Percentiles rank a stretch among this genome's conserved stretches.
phyloP scores from a whole-genome alignment of 2,888 invertebrate species.

The Platyscelio sp. region DNA sequence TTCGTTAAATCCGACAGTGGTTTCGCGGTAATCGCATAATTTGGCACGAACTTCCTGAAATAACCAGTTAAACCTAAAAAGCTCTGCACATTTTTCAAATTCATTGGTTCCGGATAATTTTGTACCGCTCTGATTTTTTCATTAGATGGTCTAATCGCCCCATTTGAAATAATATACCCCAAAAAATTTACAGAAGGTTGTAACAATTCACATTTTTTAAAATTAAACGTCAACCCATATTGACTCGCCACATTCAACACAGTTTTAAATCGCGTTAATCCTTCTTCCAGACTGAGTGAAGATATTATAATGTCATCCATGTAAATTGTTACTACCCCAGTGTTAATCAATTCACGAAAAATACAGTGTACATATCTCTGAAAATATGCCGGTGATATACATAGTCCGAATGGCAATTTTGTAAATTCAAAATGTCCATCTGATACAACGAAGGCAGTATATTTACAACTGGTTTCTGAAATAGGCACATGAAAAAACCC shows the following conservation, averaged over 20 bases:
- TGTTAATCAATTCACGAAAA: too few species aligned
- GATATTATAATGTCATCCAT: neutral
- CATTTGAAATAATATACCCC: neutral
- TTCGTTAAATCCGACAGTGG: neutral
- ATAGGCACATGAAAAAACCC: conserved; percentile 39
- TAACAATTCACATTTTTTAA: neutral
- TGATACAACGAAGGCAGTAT: conserved; percentile 47
- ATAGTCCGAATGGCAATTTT: too few species aligned
- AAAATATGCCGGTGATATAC: too few species aligned
- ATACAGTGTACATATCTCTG: too few species aligned
- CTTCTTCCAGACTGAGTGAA: neutral
- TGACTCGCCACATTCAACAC: neutral
- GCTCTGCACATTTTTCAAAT: conserved; percentile 30
- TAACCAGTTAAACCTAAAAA: too few species aligned
- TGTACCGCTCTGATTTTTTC: neutral
- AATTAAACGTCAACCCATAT: neutral
- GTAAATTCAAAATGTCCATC: conserved; percentile 50
- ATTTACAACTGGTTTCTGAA: conserved; percentile 21
- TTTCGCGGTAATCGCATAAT: conserved; percentile 38
- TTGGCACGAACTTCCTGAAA: too few species aligned
- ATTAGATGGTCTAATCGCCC: neutral
- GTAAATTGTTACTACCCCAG: neutral
- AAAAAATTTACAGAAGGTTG: neutral
- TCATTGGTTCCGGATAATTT: conserved; percentile 12
- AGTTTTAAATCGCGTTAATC: too few species aligned